phyloP scores from a whole-genome alignment of 2,797 vertebrate species.

The Gadopsis marmoratus region DNA sequence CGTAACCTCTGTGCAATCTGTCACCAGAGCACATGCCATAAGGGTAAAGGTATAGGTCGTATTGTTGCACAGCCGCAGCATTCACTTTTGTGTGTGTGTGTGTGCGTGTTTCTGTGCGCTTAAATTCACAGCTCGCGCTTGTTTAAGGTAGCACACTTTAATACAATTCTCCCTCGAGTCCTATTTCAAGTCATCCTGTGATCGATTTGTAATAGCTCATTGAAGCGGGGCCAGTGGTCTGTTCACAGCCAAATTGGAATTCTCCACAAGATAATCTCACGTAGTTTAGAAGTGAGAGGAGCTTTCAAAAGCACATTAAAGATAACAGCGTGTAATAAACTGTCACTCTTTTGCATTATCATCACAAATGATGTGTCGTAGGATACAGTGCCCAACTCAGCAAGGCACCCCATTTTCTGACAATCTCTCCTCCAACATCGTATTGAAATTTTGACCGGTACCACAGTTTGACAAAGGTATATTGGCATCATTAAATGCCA shows the following conservation, averaged over 20 bases:
- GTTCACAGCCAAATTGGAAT: slow-evolving; percentile 71
- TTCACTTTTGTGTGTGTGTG: not conserved
- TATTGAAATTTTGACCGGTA: slow-evolving; percentile 18
- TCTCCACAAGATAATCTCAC: slow-evolving; percentile 62
- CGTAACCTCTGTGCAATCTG: slow-evolving; percentile 27
- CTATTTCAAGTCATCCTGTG: slow-evolving; percentile 60
- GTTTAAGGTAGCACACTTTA: slow-evolving; percentile 41
- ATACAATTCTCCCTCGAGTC: slow-evolving; percentile 53
- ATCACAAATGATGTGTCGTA: slow-evolving; percentile 44
- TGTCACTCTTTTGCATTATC: slow-evolving; percentile 54
- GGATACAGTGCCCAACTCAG: slow-evolving; percentile 1
- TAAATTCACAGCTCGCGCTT: slow-evolving; percentile 36
- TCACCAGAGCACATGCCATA: slow-evolving; percentile 4
- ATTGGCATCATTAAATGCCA: not conserved
- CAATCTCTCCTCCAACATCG: not conserved
- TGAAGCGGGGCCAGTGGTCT: slow-evolving; percentile 64
- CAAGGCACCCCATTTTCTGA: slow-evolving; percentile 13
- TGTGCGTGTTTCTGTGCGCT: slow-evolving; percentile 8
- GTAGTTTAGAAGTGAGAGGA: slow-evolving; percentile 48
- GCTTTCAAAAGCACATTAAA: slow-evolving; percentile 60
- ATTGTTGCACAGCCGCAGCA: not conserved
- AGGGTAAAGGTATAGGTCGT: slow-evolving; percentile 20
- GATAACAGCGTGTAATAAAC: slow-evolving; percentile 58
- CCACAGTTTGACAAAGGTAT: slow-evolving; percentile 13
- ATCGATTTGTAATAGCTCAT: slow-evolving; percentile 75